Percentiles rank a stretch among this genome's conserved stretches.
Conservation (phyloP, 2,888 invertebrate species). For the Marronus borbonicus region DNA sequence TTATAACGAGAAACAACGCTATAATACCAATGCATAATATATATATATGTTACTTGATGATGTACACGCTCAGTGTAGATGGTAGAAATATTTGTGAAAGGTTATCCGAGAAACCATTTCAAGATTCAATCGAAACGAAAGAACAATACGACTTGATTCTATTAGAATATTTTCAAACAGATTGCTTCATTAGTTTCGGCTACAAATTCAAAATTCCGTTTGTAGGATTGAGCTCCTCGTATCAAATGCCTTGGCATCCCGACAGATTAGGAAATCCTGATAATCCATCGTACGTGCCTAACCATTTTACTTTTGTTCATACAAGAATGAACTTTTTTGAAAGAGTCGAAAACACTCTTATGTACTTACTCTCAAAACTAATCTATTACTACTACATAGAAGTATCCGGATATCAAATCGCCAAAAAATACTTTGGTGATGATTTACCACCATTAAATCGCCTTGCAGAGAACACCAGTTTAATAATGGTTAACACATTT, state of each 20-base stretch:
- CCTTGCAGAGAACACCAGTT: constrained; percentile 68
- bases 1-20: no score
- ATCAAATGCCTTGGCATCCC: constrained; percentile 71
- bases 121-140: constrained; percentile 66
- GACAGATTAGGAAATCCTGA: constrained; percentile 71
- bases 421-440: constrained; percentile 69
- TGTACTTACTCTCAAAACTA: constrained; percentile 58
- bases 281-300: constrained; percentile 72
- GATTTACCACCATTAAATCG: constrained; percentile 71
- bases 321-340: constrained; percentile 65
- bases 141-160: constrained; percentile 78
- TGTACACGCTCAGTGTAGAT: constrained; percentile 1
- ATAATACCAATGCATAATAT: no score
- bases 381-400: constrained; percentile 32
- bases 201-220: constrained; percentile 75
- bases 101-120: constrained; percentile 53
- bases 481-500: constrained; percentile 71
- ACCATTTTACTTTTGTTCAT: constrained; percentile 68
- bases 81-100: constrained; percentile 31
- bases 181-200: constrained; percentile 79
- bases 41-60: neutral
- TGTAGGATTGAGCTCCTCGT: constrained; percentile 73
- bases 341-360: constrained; percentile 69
- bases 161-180: constrained; percentile 79
- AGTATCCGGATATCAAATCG: constrained; percentile 56